Evolutionary conservation across 2,113 vertebrate genomes (phyloP), one percentile per base, ranked within the genome.

Genomic region (Notarius lentiginosus): DNA sequence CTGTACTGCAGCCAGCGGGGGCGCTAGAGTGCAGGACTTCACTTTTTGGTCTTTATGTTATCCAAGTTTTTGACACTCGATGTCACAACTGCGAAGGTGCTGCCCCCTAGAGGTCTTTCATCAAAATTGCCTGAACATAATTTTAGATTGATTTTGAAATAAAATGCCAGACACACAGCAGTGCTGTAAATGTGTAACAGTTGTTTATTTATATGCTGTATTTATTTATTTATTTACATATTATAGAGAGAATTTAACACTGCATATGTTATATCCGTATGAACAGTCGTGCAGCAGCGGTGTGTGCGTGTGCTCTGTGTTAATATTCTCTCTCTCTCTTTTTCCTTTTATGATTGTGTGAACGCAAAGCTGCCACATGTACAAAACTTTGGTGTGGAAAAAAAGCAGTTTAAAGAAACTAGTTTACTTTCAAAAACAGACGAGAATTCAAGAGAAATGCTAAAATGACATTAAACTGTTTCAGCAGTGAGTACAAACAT

Each of bases 201-300:
- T 18, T 80, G n/a, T 79, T 79, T 70, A 72, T 60, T 84, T 22
- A 73, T 61, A 47, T 17, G 51, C 95, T 94, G 92, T 94, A 95
- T 89, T n/a, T n/a, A n/a, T n/a, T 51, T 75, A 75, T 75, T 68
- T 94, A 93, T 95, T 92, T 94, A 94, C 93, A 95, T 89, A 88
- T 91, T 87, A 73, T 90, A 90, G 90, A 93, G 79, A 91, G 92
- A 92, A 34, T 58, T 90, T 63, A 56, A 73, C 9, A 60, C 76
- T 83, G 87, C 68, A 82, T 66, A 77, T 51, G 30, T 75, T 47
- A 83, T 24, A 22, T 82, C 4, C 20, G 63, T 65, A 47, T 81
- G 41, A 82, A 82, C 51, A 81, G 34, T 82, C 11, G 17, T 72
- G 58, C 49, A 82, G 80, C 27, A 81, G 83, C 82, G 14, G 80